Conservation (phyloP, 2,113 vertebrate genomes). For the Neodontobutis hainanensis region DNA sequence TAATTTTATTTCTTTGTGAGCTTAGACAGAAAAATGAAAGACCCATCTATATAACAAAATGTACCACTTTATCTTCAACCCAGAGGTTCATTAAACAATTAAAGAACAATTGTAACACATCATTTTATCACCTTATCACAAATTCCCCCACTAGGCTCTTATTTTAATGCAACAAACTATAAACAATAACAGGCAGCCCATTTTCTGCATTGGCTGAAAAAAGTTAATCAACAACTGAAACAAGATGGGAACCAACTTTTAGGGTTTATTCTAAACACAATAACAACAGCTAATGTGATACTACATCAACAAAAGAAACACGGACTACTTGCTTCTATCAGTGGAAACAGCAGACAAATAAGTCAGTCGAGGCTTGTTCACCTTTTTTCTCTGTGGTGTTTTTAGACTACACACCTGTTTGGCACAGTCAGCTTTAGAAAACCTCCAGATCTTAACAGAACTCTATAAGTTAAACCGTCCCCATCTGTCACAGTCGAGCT, state of each 20-base stretch:
- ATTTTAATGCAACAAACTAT: no score
- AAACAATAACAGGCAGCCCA: no score
- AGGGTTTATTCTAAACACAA: constrained; percentile 20
- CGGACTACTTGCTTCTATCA: constrained; percentile 32
- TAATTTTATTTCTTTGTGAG: not conserved
- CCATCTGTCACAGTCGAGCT: constrained; percentile 79
- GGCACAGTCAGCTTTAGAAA: constrained; percentile 73
- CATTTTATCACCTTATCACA: no score
- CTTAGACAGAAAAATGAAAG: not conserved
- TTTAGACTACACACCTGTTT: constrained; percentile 80
- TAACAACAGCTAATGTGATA: constrained; percentile 8
- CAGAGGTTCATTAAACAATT: no score
- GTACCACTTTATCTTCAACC: no score
- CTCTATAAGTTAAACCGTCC: constrained; percentile 84
- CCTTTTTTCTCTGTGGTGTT: constrained; percentile 63
- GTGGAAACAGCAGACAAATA: constrained; percentile 53
- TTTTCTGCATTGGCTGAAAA: no score
- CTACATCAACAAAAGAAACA: constrained; percentile 17
- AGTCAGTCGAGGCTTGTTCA: constrained; percentile 61
- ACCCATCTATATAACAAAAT: not conserved
- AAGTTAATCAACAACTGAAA: no score
- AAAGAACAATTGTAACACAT: not conserved
- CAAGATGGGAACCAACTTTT: not conserved
- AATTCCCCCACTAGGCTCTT: no score
- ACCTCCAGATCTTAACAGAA: constrained; percentile 82